Evolutionary conservation across 1,140 invertebrate genomes (phyloP).

Genomic region (Cryptotermes secundus): DNA sequence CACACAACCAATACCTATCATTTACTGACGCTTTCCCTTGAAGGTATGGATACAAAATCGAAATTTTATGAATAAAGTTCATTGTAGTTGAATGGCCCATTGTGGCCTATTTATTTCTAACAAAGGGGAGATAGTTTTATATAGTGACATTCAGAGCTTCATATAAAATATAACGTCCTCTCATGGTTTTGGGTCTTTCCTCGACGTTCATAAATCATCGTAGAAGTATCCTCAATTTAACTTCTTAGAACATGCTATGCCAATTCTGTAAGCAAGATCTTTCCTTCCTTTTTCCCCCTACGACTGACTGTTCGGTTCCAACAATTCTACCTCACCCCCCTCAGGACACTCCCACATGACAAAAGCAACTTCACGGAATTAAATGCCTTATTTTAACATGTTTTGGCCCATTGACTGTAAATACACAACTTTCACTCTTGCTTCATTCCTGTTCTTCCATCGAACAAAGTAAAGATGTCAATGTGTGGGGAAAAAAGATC

Average conservation of each 20-base stretch:
- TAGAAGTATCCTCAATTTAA: neutral
- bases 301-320: neutral
- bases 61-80: neutral
- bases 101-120: neutral
- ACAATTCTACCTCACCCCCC: constrained; percentile 23
- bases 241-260: neutral
- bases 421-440: neutral
- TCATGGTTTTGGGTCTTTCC: neutral
- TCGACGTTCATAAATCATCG: neutral
- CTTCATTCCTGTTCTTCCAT: neutral
- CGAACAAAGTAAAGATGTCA: neutral
- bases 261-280: neutral
- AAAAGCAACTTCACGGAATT: neutral
- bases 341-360: constrained; percentile 21
- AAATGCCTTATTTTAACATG: neutral
- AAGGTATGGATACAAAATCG: neutral
- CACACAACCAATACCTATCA: neutral
- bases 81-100: neutral
- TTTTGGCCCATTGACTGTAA: neutral
- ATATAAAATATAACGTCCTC: neutral
- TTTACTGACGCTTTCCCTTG: neutral
- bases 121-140: neutral
- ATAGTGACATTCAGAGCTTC: neutral
- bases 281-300: neutral
- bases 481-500: neutral